These are phyloP conservation scores for Tragelaphus buxtoni DNA, from an alignment of 2,113 vertebrate genomes.

Conservation along the genomic window DNA sequence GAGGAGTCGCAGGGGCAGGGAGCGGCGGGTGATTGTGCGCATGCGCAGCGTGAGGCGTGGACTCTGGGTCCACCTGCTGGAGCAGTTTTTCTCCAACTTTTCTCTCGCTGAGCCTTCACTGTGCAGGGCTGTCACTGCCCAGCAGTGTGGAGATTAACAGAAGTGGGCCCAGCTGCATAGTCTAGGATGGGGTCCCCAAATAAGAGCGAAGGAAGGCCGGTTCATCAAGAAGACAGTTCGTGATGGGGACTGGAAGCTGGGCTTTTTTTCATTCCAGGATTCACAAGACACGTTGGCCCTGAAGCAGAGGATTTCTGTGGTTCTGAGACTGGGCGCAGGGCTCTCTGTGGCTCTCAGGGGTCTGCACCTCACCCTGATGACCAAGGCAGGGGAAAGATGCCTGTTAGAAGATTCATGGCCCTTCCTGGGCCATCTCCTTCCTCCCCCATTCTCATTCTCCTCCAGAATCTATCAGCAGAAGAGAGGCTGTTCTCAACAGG, in stretches of 20 bases:
- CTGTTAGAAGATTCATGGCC: neutral
- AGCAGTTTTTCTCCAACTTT: neutral
- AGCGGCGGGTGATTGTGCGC: neutral
- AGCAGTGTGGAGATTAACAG: neutral
- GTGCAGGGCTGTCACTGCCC: rapidly evolving
- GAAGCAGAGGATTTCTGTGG: neutral
- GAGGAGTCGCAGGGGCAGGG: rapidly evolving
- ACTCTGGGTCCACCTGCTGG: conserved; percentile 52
- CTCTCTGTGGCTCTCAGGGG: rapidly evolving
- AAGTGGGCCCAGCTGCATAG: neutral
- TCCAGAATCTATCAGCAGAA: neutral
- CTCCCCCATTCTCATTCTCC: neutral
- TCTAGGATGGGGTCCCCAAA: neutral
- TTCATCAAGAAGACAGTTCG: neutral
- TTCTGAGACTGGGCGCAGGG: neutral
- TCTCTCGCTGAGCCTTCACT: neutral
- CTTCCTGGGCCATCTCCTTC: neutral
- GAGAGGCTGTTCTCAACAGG: neutral
- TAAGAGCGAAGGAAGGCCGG: neutral
- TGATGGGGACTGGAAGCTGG: neutral
- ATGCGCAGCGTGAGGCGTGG: neutral
- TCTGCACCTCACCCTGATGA: neutral
- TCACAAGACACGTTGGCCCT: neutral
- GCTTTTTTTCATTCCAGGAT: neutral
- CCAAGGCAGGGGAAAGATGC: neutral